Base-by-base conservation (phyloP, 2,888 invertebrate species). In the Cryptocephalus primarius region DNA sequence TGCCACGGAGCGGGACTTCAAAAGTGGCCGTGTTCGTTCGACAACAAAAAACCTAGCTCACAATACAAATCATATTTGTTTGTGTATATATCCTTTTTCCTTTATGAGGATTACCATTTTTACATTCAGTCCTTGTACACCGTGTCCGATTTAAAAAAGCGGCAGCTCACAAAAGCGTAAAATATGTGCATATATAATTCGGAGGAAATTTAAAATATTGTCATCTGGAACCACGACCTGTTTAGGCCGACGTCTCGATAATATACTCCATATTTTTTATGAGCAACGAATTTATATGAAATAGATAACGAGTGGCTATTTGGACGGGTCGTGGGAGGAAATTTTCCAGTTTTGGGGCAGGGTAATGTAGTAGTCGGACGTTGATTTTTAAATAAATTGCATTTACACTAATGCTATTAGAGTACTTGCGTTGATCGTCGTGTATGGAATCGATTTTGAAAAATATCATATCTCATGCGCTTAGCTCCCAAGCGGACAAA, bases 181-280 rank as follows among this genome's bases (percentile, higher is more conserved):
- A 58, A 55, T 63, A 63, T 63, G 62, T 60, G 61, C 63, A 63
- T 63, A 63, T 58, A 61, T 63, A 62, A 63, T 62, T 58, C 58
- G 62, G 59, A 63, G 60, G 62, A 62, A 61, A 60, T 61, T 56
- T 60, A 56, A 63, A 60, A 63, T 62, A 61, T 61, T 61, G 59
- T 61, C 58, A 55, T 54, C 55, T 53, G 55, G 57, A 56, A 60
- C 58, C 60, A 60, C 58, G 60, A 61, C 62, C 62, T 60, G 63
- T 61, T 62, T 56, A 55, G 53, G 52, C 48, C 54, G 62, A 60
- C 60, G 55, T 55, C 57, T 54, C 54, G 56, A 61, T 59, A 59
- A 57, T 60, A 58, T 57, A 59, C 57, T 58, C 55, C 50, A 57
- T 55, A 50, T 58, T 53, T 56, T 56, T 45, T 49, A 12, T 22